Evolutionary conservation across 2,797 vertebrate genomes (phyloP), one percentile per base, ranked within the genome.

Genomic region (Allobates femoralis): DNA sequence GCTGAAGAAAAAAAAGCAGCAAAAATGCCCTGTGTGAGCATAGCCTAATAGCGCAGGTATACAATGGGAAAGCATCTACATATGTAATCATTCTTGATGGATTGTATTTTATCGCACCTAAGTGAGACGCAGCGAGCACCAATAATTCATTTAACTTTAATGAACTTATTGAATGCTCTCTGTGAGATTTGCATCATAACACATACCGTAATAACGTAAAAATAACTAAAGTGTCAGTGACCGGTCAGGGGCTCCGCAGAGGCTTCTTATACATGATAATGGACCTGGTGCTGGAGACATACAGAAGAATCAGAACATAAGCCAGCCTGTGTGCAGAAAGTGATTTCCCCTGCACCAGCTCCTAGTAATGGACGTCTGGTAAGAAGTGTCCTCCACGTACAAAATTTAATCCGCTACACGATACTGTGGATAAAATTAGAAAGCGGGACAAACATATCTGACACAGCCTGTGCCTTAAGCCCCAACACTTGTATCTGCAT

Each of bases 401-500:
- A 64, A 50, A 75, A 84, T 67, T 34, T 19, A 76, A 53, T 19
- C 30, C 32, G 51, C 19, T 19, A 78, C 21, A 50, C 7, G 71
- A 74, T 81, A 84, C 77, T 14, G 67, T 10, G 76, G 82, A 50
- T 88, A 88, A 85, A 88, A 77, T 88, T 88, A 88, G 87, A 58
- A 67, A 84, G 16, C 73, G 66, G 79, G 83, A 81, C 82, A 79
- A 79, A 58, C 69, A 84, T 79, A 84, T 75, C 86, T 84, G 82
- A 71, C 81, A 88, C 78, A 58, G 77, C n/a, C 21, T 69, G 78
- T 74, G 67, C 56, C 66, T 84, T 84, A 88, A 88, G 78, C 82
- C 71, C 83, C 58, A 80, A 73, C 86, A 81, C 87, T 88, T 85
- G 83, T 85, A 81, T 83, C 79, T 80, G 79, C 87, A 85, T 88